Evolutionary conservation across 2,888 invertebrate genomes (phyloP), one percentile per base, ranked within the genome.

Genomic region (Drosophila tanythrix): DNA sequence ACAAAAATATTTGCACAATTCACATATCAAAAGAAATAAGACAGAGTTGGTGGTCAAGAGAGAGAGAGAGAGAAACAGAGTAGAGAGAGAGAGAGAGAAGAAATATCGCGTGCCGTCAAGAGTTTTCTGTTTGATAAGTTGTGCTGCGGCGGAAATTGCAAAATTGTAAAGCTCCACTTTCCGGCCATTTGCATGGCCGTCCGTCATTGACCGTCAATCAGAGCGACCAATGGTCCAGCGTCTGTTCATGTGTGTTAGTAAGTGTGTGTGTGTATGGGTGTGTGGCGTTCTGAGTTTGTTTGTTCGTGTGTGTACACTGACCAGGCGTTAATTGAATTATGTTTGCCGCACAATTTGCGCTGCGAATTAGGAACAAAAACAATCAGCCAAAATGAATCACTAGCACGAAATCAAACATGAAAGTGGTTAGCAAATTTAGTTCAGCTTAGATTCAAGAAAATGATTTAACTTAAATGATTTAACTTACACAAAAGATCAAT

Each of bases 271-370:
- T 55, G 15, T 27, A 21, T 51, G 51, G n/a, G 38, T 64, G 38
- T 71, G 55, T 25, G 25, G 25, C 8, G 25, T 25, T 56, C n/a
- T 43, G 21, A 29, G 25, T 43, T 38, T 72, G 57, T 69, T 58
- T 78, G 68, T 62, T 46, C 46, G 15, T 46, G 69, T 31, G 67
- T 58, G 63, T 71, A 57, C 73, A 79, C 70, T 72, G 82, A 74
- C 60, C 74, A 82, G 86, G 83, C 82, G 88, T 85, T 88, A 88
- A 85, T 85, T 85, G 85, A 85, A 85, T 88, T 85, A 85, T 85
- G 80, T 85, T 88, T 85, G 86, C 83, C 88, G 80, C 86, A 68
- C 88, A 83, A 85, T 85, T 85, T 88, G 62, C 60, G 74, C 61
- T 65, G 64, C 61, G 65, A 55, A 62, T 48, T 18, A 63, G 55